These are phyloP conservation scores for Pseudobourletiella spinata DNA, from an alignment of 1,140 invertebrate species.

Conservation along the genomic window DNA sequence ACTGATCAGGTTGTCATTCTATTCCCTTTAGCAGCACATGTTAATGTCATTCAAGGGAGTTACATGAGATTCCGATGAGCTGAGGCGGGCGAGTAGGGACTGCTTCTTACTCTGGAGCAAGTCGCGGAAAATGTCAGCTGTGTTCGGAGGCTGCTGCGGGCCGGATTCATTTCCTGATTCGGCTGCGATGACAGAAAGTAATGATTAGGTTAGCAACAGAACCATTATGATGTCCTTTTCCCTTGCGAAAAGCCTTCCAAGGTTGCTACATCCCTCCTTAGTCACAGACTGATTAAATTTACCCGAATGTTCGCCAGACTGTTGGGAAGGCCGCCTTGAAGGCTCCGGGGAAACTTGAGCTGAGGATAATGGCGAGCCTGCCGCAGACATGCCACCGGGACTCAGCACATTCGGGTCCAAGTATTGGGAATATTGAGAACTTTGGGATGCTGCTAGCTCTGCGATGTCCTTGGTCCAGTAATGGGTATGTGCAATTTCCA, in stretches of 20 bases:
- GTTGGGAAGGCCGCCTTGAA: constrained; percentile 29
- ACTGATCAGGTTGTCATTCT: neutral
- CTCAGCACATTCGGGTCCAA: constrained; percentile 34
- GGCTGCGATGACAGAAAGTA: neutral
- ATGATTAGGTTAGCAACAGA: neutral
- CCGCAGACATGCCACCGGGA: constrained; percentile 47
- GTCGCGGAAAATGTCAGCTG: constrained; percentile 76
- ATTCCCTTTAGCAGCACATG: neutral
- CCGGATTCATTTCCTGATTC: constrained; percentile 24
- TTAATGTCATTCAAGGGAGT: neutral
- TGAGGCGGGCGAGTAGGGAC: constrained; percentile 59
- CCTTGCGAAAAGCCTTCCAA: too few species aligned
- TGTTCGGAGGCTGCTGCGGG: constrained; percentile 37
- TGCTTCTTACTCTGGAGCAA: constrained; percentile 80
- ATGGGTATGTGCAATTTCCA: constrained; percentile 75
- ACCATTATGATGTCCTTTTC: too few species aligned
- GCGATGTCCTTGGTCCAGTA: constrained; percentile 86
- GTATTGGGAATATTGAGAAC: constrained; percentile 37
- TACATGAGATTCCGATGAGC: constrained; percentile 34
- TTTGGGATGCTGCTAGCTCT: constrained; percentile 46
- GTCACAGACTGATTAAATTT: too few species aligned
- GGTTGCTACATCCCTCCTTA: too few species aligned
- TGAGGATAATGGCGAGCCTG: constrained; percentile 46
- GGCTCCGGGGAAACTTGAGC: constrained; percentile 37
- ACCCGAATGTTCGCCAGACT: constrained; percentile 26